phyloP scores from a whole-genome alignment of 2,113 vertebrate species.

The Eulemur rufifrons region DNA sequence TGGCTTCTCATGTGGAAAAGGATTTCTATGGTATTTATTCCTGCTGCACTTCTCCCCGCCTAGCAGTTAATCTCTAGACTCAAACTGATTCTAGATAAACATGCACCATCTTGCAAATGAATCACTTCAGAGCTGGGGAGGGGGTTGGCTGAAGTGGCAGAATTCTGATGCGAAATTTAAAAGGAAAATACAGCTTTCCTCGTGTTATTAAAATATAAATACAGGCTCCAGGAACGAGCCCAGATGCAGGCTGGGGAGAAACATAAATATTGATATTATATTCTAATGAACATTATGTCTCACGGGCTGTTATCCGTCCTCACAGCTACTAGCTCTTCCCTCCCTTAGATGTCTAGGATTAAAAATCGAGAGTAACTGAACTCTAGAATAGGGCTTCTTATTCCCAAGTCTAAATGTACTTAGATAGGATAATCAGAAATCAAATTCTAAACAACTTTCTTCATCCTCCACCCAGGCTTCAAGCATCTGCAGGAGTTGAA shows the following conservation, averaged over 20 bases:
- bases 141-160: background rate
- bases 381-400: constrained; percentile 9
- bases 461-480: background rate
- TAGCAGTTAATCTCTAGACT: constrained; percentile 48
- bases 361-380: constrained; percentile 51
- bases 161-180: constrained; percentile 58
- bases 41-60: background rate
- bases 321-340: background rate
- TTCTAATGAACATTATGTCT: constrained; percentile 62
- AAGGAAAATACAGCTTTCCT: constrained; percentile 69
- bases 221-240: constrained; percentile 59
- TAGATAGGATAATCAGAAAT: constrained; percentile 40
- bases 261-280: constrained; percentile 73
- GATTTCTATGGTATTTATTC: constrained; percentile 9
- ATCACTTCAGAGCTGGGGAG: background rate
- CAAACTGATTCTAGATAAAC: constrained; percentile 47
- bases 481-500: background rate
- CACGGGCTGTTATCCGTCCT: constrained; percentile 50
- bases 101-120: constrained; percentile 29
- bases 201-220: constrained; percentile 56
- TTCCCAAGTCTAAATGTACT: constrained; percentile 13
- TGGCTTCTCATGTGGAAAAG: constrained; percentile 10
- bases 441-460: constrained; percentile 30
- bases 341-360: background rate
- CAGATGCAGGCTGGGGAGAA: constrained; percentile 59